Conservation (phyloP, 2,888 invertebrate species). For the Nysson spinosus region DNA sequence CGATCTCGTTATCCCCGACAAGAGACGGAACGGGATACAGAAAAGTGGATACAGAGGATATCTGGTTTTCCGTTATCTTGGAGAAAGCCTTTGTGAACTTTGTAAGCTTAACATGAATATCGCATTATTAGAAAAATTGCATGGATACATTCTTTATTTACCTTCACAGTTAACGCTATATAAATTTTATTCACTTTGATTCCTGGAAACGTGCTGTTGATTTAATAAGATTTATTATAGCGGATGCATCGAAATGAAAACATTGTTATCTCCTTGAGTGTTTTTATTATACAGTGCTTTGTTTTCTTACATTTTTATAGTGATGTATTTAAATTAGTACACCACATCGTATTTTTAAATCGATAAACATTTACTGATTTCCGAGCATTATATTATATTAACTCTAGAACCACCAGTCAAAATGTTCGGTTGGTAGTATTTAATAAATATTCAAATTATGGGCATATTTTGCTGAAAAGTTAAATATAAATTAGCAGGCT, state of each 20-base stretch:
- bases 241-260: no score
- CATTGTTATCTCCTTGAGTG: no score
- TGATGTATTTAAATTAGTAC: no score
- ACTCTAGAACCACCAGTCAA: no score
- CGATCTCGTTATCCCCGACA: conserved; percentile 1
- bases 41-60: neutral
- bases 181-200: neutral
- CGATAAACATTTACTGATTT: no score
- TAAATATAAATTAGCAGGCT: neutral
- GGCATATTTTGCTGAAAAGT: neutral
- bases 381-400: no score
- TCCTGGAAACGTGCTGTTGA: no score
- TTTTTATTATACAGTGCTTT: no score
- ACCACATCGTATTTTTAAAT: no score
- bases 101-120: conserved; percentile 21
- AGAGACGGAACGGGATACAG: neutral
- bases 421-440: no score
- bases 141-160: conserved; percentile 1
- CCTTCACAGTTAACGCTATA: neutral
- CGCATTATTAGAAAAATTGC: conserved; percentile 29
- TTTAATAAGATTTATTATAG: no score
- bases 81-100: conserved; percentile 10
- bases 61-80: conserved; percentile 21
- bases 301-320: no score
- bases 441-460: neutral